Evolutionary conservation across 2,113 vertebrate genomes (phyloP), one percentile per base, ranked within the genome.

Genomic region (Macrotus californicus): DNA sequence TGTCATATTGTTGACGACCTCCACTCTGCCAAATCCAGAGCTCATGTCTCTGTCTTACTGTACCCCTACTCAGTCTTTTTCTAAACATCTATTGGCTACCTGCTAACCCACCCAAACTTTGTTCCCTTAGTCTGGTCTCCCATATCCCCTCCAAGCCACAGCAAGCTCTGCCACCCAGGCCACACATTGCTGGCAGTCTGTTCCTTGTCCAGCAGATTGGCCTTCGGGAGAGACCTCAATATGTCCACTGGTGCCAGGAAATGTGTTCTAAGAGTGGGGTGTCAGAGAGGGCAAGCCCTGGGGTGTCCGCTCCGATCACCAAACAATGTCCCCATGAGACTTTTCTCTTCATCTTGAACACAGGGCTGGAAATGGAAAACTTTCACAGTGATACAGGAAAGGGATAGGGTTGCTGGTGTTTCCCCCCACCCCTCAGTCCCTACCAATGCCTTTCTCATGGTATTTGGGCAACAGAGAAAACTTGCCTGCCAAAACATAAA

Each of bases 391-490:
- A 75, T 11, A 11, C 0, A 2, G 22, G 69, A 19, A 29, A n/a
- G 26, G 5, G 26, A 59, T 10, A 61, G 21, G 26, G 22, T 36
- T 9, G 16, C 39, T 16, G 13, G 4, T 5, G n/a, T 50, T 43
- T 34, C 67, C 50, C 14, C 18, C 16, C 15, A 24, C 6, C 3
- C 19, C 66, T 52, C 41, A 4, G 0, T 48, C n/a, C n/a, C 87
- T 48, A 19, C 36, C 3, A 70, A 18, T 79, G n/a, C 29, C 31
- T 8, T 76, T 85, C 39, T 67, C 50, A 31, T 24, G 54, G 41
- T 81, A 12, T 77, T 75, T 90, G 89, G 34, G 50, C 50, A 84
- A 88, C 15, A 87, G n/a, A 70, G 70, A n/a, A 86, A 73, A 89
- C 36, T 50, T 89, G 21, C 16, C 19, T 67, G 56, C 39, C 81